Conservation (phyloP, 1,140 invertebrate species). For the Tetramorium alpestre region DNA sequence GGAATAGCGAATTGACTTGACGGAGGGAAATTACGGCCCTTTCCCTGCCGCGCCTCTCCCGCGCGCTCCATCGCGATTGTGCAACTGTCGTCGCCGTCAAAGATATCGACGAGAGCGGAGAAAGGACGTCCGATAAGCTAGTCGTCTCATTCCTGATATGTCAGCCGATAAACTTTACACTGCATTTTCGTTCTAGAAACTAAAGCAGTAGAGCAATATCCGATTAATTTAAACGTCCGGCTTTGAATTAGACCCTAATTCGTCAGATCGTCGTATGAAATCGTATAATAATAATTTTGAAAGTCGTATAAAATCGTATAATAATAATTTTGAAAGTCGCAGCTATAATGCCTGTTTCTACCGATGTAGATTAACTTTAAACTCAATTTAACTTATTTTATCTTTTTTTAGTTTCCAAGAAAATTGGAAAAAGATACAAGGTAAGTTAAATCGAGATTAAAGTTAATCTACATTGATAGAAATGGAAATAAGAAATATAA, state of each 20-base stretch:
- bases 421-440: no score
- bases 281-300: neutral
- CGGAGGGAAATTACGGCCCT: constrained; percentile 60
- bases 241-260: neutral
- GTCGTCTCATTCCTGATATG: constrained; percentile 7
- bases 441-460: no score
- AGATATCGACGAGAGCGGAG: constrained; percentile 12
- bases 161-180: neutral
- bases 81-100: constrained; percentile 69
- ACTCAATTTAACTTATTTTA: no score
- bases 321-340: neutral
- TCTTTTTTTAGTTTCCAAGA: no score
- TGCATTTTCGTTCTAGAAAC: neutral
- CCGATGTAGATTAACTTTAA: no score
- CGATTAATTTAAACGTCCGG: neutral
- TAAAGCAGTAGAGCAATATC: neutral
- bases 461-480: no score
- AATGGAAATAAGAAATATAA: no score
- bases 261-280: neutral
- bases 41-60: neutral
- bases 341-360: neutral
- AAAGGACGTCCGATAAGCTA: constrained; percentile 22
- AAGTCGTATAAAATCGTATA: neutral
- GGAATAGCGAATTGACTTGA: constrained; percentile 72
- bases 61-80: constrained; percentile 71